phyloP scores from a whole-genome alignment of 1,140 invertebrate species.

The Conus ventricosus region DNA sequence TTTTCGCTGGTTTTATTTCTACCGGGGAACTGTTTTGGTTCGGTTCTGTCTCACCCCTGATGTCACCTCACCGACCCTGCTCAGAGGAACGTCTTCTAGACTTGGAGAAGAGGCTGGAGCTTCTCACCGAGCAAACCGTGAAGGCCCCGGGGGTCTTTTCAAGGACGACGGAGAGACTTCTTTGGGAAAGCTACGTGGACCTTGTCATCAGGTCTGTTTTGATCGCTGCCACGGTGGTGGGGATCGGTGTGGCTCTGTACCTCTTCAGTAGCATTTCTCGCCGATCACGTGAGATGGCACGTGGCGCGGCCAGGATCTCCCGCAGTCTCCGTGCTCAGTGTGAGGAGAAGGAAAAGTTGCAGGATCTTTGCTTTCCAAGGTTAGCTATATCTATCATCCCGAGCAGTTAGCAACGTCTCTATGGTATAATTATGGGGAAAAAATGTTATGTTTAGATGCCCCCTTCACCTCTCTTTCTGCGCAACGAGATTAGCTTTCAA shows the following conservation, averaged over 20 bases:
- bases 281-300: not conserved
- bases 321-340: not conserved
- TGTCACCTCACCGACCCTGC: not conserved
- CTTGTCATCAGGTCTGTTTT: not conserved
- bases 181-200: not conserved
- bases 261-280: not conserved
- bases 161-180: not conserved
- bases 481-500: too few relatives aligned
- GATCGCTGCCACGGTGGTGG: not conserved
- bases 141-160: not conserved
- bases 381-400: not conserved
- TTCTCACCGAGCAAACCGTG: not conserved
- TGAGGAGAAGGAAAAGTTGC: not conserved
- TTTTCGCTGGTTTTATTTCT: not conserved
- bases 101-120: not conserved
- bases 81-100: not conserved
- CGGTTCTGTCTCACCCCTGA: too few relatives aligned
- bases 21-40: not conserved
- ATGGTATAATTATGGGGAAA: too few relatives aligned
- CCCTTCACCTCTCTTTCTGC: too few relatives aligned
- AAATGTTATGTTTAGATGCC: too few relatives aligned
- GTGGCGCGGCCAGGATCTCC: not conserved
- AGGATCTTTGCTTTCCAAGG: not conserved
- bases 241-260: not conserved
- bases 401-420: too few relatives aligned